Evolutionary conservation across 2,113 vertebrate genomes (phyloP).

Genomic region (Anguilla japonica): DNA sequence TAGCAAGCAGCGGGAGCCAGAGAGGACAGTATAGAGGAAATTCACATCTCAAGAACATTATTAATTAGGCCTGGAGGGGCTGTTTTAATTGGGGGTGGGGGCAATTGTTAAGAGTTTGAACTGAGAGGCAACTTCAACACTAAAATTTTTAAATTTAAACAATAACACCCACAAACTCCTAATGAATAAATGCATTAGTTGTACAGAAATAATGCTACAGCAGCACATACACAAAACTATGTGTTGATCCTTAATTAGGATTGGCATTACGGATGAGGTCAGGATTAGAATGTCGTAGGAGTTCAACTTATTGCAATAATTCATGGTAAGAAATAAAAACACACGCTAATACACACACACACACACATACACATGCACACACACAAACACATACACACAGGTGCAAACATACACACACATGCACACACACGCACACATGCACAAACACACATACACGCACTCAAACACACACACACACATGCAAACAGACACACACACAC

Average conservation of each 20-base stretch:
- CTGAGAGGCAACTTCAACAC: background rate
- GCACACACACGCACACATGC: too few species aligned
- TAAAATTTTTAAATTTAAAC: background rate
- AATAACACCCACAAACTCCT: background rate
- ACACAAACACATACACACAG: too few species aligned
- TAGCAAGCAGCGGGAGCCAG: background rate
- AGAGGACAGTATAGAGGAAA: background rate
- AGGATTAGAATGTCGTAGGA: background rate
- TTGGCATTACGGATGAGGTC: background rate
- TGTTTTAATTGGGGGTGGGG: conserved; percentile 4
- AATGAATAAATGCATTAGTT: background rate
- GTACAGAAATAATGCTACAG: background rate
- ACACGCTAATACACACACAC: background rate
- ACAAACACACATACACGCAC: too few species aligned
- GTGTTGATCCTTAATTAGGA: background rate
- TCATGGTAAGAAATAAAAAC: background rate
- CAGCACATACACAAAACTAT: background rate
- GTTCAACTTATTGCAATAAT: background rate
- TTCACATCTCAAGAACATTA: conserved; percentile 9
- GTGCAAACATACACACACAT: too few species aligned
- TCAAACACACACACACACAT: too few species aligned
- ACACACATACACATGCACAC: too few species aligned
- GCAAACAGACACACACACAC: too few species aligned
- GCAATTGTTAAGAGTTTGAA: conserved; percentile 4
- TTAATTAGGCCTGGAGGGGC: conserved; percentile 4